phyloP scores from a whole-genome alignment of 2,888 invertebrate genomes.

The Micoletzkya japonica region DNA sequence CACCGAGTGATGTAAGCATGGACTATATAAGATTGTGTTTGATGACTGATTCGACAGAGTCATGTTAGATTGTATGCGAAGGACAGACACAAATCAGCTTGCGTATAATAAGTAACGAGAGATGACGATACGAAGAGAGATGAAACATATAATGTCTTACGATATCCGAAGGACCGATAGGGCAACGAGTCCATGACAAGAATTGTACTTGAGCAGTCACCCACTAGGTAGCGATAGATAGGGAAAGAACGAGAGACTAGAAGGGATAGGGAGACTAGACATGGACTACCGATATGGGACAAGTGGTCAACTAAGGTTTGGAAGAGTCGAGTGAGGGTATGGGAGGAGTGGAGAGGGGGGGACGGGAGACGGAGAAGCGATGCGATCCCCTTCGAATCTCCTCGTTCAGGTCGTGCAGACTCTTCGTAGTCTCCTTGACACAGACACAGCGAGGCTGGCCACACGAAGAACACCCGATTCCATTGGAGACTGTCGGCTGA shows the following conservation, averaged over 20 bases:
- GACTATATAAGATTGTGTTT: no score
- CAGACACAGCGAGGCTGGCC: slow-evolving; percentile 28
- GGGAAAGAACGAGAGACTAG: neutral
- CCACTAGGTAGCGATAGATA: neutral
- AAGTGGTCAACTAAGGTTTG: neutral
- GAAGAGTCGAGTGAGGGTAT: neutral
- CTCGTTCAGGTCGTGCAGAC: slow-evolving; percentile 26
- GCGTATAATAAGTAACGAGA: no score
- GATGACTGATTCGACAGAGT: no score
- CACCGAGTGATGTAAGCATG: no score
- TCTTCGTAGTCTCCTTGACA: slow-evolving; percentile 25
- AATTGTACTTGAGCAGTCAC: neutral
- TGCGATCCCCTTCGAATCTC: slow-evolving; percentile 2
- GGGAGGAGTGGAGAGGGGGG: neutral
- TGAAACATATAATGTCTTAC: no score
- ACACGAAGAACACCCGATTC: slow-evolving; percentile 7
- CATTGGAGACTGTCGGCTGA: neutral
- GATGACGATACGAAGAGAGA: no score
- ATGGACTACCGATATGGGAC: neutral
- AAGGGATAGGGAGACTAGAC: neutral
- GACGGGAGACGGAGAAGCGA: neutral
- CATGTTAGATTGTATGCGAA: no score
- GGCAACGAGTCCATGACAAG: no score
- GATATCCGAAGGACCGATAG: no score
- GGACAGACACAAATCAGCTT: no score